Conservation (phyloP, 1,140 invertebrate genomes). For the Leptopilina clavipes region DNA sequence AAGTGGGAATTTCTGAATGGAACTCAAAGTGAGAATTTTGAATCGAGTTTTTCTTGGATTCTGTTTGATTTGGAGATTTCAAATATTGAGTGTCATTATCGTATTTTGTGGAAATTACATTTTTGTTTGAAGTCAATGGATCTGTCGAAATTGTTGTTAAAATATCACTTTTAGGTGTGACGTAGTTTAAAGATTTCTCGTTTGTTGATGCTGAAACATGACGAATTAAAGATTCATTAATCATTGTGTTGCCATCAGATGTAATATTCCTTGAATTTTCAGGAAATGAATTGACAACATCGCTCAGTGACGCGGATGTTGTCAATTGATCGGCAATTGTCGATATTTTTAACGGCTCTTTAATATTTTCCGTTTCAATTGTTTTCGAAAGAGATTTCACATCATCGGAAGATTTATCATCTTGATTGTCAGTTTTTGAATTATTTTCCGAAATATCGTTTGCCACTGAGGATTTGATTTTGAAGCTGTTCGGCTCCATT, state of each 20-base stretch:
- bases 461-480: slow-evolving; percentile 61
- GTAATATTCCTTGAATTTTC: slow-evolving; percentile 37
- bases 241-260: slow-evolving; percentile 17
- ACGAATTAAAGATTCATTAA: slow-evolving; percentile 37
- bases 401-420: slow-evolving; percentile 37
- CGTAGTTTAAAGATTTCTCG: not conserved
- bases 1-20: not conserved
- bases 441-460: slow-evolving; percentile 38
- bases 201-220: not conserved
- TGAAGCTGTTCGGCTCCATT: slow-evolving; percentile 76
- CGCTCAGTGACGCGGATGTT: slow-evolving; percentile 39
- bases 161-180: slow-evolving; percentile 38
- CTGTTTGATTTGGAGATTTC: slow-evolving; percentile 41
- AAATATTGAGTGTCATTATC: slow-evolving; percentile 34
- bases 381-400: slow-evolving; percentile 66
- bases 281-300: slow-evolving; percentile 41
- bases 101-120: slow-evolving; percentile 42
- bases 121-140: slow-evolving; percentile 29
- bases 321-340: slow-evolving; percentile 42
- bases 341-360: slow-evolving; percentile 69
- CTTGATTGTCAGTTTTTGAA: slow-evolving; percentile 10
- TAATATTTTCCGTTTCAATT: slow-evolving; percentile 64
- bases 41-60: slow-evolving; percentile 46
- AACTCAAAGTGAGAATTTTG: slow-evolving; percentile 50
- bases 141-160: not conserved